A percentile compares a stretch with the other conserved stretches of the same genome.
Evolutionary conservation across 2,888 invertebrate species (phyloP).

Genomic region (Pyrgus malvae): DNA sequence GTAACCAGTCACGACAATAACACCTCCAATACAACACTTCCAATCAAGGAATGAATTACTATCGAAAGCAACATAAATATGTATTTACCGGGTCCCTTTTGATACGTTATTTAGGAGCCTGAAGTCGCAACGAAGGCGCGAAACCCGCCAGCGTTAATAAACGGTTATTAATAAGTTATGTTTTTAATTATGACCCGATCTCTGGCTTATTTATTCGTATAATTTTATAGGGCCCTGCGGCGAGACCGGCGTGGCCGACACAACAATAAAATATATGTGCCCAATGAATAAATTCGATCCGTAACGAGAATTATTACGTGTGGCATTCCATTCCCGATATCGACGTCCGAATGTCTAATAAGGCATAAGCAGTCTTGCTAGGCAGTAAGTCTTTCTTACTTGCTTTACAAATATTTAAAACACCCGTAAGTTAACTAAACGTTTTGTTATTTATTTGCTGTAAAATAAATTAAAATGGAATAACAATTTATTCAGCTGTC

Average conservation of each 20-base stretch:
- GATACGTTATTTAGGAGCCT: conserved; percentile 35
- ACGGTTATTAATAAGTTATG: conserved; percentile 80
- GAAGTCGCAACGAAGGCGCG: conserved; percentile 50
- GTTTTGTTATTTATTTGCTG: not conserved
- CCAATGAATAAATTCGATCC: conserved; percentile 76
- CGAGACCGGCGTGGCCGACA: conserved; percentile 52
- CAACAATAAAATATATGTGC: conserved; percentile 72
- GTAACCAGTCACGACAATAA: conserved; percentile 26
- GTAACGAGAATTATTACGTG: conserved; percentile 73
- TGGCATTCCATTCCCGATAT: conserved; percentile 60
- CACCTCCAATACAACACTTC: conserved; percentile 20
- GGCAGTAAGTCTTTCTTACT: no score
- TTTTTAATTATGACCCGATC: conserved; percentile 77
- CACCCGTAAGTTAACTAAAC: not conserved
- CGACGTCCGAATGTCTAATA: conserved; percentile 43
- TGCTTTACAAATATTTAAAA: no score
- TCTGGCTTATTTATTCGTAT: conserved; percentile 76
- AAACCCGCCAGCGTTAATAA: conserved; percentile 76
- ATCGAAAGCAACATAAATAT: conserved; percentile 28
- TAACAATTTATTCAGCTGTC: conserved; percentile 21
- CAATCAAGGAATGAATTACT: conserved; percentile 27
- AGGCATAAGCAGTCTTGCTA: conserved; percentile 9
- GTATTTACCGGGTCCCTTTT: conserved; percentile 27
- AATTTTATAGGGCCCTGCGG: conserved; percentile 79
- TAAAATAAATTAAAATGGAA: not conserved